Percentiles rank a stretch among this genome's conserved stretches.
Conservation (phyloP, 2,888 invertebrate genomes). For the Aphrophora alni region DNA sequence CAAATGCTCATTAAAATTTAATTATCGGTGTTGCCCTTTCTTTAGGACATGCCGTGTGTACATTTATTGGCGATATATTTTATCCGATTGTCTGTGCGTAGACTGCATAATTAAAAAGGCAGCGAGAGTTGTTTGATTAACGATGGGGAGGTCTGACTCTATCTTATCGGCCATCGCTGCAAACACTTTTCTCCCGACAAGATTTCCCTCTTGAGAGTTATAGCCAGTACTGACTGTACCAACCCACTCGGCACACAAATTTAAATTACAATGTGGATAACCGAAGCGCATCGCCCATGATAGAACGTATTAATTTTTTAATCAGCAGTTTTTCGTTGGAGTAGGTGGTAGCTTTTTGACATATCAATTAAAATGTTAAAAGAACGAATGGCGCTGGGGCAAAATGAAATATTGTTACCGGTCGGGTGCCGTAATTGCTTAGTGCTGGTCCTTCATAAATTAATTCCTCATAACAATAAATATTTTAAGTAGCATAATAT, state of each 20-base stretch:
- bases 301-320: not conserved
- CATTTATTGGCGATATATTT: slow-evolving; percentile 5
- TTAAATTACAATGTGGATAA: not conserved
- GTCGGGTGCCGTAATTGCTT: not conserved
- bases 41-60: not conserved
- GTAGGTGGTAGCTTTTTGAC: slow-evolving; percentile 1
- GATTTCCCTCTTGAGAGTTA: not conserved
- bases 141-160: not conserved
- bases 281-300: not conserved
- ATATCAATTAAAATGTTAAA: not conserved
- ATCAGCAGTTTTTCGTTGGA: not conserved
- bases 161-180: slow-evolving; percentile 2
- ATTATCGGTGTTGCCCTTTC: not conserved
- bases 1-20: not conserved
- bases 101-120: not conserved
- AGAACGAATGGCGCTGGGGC: not conserved
- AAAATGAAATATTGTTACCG: not conserved
- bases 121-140: not conserved
- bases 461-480: not conserved
- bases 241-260: not conserved
- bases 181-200: not conserved
- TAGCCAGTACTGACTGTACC: not conserved
- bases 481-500: not conserved
- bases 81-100: not conserved
- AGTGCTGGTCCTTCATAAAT: not conserved